Evolutionary conservation across 2,113 vertebrate species (phyloP).

Genomic region (Chloropsis hardwickii): DNA sequence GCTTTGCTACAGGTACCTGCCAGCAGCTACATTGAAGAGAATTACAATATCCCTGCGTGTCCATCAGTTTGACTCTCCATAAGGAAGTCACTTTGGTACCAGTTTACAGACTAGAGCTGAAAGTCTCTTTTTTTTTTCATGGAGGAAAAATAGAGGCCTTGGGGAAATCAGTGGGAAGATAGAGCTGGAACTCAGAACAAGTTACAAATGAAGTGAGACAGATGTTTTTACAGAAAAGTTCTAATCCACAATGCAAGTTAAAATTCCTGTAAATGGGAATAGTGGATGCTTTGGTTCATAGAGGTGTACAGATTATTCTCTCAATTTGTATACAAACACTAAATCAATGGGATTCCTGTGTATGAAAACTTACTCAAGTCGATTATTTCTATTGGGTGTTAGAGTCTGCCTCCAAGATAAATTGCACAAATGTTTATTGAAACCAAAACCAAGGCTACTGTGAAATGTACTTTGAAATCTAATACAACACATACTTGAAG

Average conservation of each 20-base stretch:
- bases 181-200: neutral
- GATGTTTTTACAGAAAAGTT: neutral
- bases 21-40: neutral
- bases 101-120: neutral
- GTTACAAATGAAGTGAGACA: neutral
- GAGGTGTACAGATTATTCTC: neutral
- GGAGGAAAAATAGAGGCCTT: neutral
- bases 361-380: neutral
- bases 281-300: neutral
- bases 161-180: neutral
- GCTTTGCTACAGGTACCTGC: neutral
- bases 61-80: neutral
- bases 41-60: neutral
- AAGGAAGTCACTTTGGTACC: neutral
- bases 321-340: neutral
- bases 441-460: neutral
- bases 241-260: neutral
- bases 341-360: neutral
- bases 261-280: neutral
- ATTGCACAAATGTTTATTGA: neutral
- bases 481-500: neutral
- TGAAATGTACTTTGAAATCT: neutral
- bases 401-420: neutral
- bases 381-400: neutral
- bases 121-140: neutral